phyloP scores from a whole-genome alignment of 2,797 vertebrate species.

The Cirrhinus mrigala region DNA sequence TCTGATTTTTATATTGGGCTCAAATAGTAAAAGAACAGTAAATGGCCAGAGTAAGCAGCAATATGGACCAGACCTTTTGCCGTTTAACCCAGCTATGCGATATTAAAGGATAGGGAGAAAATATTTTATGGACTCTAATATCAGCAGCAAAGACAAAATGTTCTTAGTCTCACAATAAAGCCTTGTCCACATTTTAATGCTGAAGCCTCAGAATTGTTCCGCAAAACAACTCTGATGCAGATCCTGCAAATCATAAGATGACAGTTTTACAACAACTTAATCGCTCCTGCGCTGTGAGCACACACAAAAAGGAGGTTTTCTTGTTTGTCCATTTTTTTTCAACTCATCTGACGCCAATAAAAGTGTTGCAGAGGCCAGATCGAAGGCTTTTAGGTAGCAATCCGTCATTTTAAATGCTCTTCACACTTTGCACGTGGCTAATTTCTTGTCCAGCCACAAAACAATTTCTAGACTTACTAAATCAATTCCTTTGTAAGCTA shows the following conservation, averaged over 20 bases:
- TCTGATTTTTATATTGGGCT: not conserved
- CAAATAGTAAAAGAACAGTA: not conserved
- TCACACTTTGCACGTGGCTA: constrained; percentile 6
- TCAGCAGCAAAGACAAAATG: not conserved
- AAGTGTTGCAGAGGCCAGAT: constrained; percentile 5
- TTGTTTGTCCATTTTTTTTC: not conserved
- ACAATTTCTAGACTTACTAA: not conserved
- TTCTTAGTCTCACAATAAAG: constrained; percentile 1
- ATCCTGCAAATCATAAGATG: constrained; percentile 7
- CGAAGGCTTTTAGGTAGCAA: constrained; percentile 25
- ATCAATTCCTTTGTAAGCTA: constrained; percentile 20
- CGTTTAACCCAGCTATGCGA: not conserved
- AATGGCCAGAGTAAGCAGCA: not conserved
- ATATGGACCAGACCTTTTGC: not conserved
- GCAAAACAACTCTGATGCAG: constrained; percentile 2
- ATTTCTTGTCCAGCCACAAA: constrained; percentile 33
- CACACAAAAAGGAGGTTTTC: not conserved
- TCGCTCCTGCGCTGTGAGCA: not conserved
- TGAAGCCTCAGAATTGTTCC: not conserved
- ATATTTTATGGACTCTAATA: not conserved
- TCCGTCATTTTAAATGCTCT: constrained; percentile 36
- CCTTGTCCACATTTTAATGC: not conserved
- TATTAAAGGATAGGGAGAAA: not conserved
- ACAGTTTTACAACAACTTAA: constrained; percentile 5
- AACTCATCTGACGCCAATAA: constrained; percentile 9